These are phyloP conservation scores for Cantharis nigra DNA, from an alignment of 2,888 invertebrate species.

Conservation along the genomic window DNA sequence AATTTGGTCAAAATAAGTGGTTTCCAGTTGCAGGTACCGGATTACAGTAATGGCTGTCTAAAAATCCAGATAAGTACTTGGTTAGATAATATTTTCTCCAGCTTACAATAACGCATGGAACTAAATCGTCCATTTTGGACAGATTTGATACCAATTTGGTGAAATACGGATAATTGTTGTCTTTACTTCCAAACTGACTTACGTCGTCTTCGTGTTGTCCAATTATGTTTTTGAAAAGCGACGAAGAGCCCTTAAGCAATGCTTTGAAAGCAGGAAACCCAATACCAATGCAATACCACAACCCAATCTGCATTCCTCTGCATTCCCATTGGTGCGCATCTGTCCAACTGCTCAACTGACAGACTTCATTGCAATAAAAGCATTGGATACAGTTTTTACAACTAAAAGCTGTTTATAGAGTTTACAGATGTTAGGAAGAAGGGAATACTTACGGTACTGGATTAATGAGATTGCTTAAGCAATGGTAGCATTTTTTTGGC, in stretches of 20 bases:
- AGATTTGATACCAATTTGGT: constrained; percentile 76
- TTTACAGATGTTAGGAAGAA: constrained; percentile 11
- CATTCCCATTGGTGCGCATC: constrained; percentile 76
- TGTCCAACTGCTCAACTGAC: constrained; percentile 61
- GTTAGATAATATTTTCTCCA: background rate
- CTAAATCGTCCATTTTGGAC: constrained; percentile 66
- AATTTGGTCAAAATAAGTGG: constrained; percentile 61
- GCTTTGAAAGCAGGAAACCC: constrained; percentile 77
- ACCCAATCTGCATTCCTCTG: constrained; percentile 62
- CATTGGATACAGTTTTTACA: constrained; percentile 70
- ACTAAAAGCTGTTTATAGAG: constrained; percentile 52
- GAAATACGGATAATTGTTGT: constrained; percentile 66
- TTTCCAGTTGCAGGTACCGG: constrained; percentile 66
- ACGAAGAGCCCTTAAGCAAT: constrained; percentile 59
- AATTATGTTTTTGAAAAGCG: constrained; percentile 52
- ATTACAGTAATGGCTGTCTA: constrained; percentile 72
- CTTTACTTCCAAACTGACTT: constrained; percentile 53
- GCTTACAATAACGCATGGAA: constrained; percentile 73
- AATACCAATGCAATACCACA: constrained; percentile 75
- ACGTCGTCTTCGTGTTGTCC: constrained; percentile 52
- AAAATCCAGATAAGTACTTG: constrained; percentile 34
- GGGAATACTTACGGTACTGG: constrained; percentile 21
- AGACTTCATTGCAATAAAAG: constrained; percentile 70
- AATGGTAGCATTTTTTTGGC: constrained; percentile 70
- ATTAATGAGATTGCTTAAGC: constrained; percentile 54